Percentiles rank a stretch among this genome's conserved stretches.
phyloP scores from a whole-genome alignment of 1,140 invertebrate genomes.

The Eumeta japonica region DNA sequence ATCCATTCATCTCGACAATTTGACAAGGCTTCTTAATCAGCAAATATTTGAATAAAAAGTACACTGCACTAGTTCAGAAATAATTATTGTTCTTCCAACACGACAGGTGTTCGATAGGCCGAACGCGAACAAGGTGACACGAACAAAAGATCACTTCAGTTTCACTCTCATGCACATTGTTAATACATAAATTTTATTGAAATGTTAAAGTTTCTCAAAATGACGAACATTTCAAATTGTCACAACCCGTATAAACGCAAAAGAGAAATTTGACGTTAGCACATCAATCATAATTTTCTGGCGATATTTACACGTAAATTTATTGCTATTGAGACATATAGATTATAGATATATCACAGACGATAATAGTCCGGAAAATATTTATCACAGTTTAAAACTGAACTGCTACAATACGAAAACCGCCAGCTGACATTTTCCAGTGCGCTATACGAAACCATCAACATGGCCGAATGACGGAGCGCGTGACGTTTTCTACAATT shows the following conservation, averaged over 20 bases:
- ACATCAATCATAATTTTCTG: no score
- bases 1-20: conserved; percentile 66
- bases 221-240: conserved; percentile 47
- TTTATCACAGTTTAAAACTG: conserved; percentile 40
- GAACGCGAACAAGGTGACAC: no score
- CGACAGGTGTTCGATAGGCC: no score
- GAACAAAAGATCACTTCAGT: no score
- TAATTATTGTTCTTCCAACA: conserved; percentile 19
- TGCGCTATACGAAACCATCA: conserved; percentile 56
- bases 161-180: no score
- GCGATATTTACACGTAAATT: no score
- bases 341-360: conserved; percentile 39
- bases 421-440: conserved; percentile 57
- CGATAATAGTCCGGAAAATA: conserved; percentile 23
- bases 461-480: conserved; percentile 51
- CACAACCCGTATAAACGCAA: conserved; percentile 55
- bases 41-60: no score
- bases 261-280: conserved; percentile 52
- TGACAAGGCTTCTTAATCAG: no score
- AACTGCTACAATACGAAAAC: conserved; percentile 44
- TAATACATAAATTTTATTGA: no score
- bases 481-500: conserved; percentile 43
- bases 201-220: no score
- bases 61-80: no score
- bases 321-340: no score